Evolutionary conservation across 2,113 vertebrate genomes (phyloP).

Genomic region (Oxyura jamaicensis): DNA sequence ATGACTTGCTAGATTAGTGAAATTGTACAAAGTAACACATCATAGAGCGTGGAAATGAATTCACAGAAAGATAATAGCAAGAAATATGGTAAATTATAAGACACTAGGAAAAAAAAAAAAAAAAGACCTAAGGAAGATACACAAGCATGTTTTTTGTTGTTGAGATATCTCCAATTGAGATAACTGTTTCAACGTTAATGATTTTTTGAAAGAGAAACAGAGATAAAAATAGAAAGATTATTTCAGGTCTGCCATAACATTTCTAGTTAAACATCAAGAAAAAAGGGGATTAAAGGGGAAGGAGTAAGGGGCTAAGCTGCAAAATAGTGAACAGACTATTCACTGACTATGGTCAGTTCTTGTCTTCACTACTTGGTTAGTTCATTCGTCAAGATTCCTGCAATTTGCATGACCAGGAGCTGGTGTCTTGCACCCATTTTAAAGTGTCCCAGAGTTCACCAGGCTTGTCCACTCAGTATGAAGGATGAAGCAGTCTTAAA

Average conservation of each 20-base stretch:
- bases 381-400: not conserved
- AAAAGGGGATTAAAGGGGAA: not conserved
- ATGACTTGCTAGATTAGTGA: too few species aligned
- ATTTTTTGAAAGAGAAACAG: not conserved
- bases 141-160: too few species aligned
- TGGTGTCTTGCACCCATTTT: not conserved
- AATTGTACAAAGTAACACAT: not conserved
- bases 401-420: not conserved
- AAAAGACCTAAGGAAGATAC: too few species aligned
- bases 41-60: not conserved
- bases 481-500: not conserved
- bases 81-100: not conserved
- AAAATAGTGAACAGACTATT: not conserved
- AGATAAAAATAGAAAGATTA: not conserved
- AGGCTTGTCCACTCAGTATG: fast-evolving
- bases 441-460: not conserved
- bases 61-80: not conserved
- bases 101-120: not conserved
- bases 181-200: too few species aligned
- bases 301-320: not conserved
- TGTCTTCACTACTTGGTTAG: not conserved
- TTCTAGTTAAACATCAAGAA: not conserved
- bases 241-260: not conserved
- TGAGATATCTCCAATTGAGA: too few species aligned
- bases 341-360: not conserved